A percentile compares a stretch with the other conserved stretches of the same genome.
Evolutionary conservation across 2,888 invertebrate genomes (phyloP).

Genomic region (Mellilla xanthometata): DNA sequence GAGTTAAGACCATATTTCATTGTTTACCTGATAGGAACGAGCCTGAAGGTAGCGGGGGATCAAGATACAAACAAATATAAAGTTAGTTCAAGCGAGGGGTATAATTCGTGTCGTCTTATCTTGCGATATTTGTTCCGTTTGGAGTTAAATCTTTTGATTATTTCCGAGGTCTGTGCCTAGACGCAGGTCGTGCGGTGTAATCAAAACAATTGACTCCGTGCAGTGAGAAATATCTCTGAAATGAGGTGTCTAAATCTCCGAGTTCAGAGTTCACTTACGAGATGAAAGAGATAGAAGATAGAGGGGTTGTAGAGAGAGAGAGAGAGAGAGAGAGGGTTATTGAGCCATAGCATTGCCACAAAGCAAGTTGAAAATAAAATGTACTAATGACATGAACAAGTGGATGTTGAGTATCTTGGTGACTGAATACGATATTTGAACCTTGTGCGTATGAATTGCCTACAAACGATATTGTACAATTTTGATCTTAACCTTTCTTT

Average conservation of each 20-base stretch:
- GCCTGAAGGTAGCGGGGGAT: constrained; percentile 89
- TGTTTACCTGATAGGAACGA: constrained; percentile 94
- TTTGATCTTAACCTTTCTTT: constrained; percentile 27
- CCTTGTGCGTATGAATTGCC: constrained; percentile 47
- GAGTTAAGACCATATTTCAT: constrained; percentile 70
- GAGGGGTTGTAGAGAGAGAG: constrained; percentile 39
- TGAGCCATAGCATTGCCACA: constrained; percentile 79
- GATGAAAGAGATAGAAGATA: constrained; percentile 44
- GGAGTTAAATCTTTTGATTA: constrained; percentile 20
- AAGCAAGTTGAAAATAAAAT: constrained; percentile 76
- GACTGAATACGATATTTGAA: constrained; percentile 34
- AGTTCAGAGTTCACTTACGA: constrained; percentile 33
- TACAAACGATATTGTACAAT: constrained; percentile 25
- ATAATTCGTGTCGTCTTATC: constrained; percentile 40
- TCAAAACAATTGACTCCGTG: constrained; percentile 38
- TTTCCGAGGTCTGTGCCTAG: constrained; percentile 10
- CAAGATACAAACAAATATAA: constrained; percentile 74
- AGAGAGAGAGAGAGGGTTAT: constrained; percentile 40
- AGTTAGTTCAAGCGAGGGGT: constrained; percentile 77
- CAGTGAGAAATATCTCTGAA: constrained; percentile 40
- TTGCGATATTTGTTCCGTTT: constrained; percentile 31
- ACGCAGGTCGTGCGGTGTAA: constrained; percentile 18
- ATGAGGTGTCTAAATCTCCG: constrained; percentile 34
- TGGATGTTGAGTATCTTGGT: constrained; percentile 48
- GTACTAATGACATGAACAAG: constrained; percentile 65